Percentiles rank a stretch among this genome's conserved stretches.
phyloP scores from a whole-genome alignment of 2,888 invertebrate species.

The Autographa pulchrina region DNA sequence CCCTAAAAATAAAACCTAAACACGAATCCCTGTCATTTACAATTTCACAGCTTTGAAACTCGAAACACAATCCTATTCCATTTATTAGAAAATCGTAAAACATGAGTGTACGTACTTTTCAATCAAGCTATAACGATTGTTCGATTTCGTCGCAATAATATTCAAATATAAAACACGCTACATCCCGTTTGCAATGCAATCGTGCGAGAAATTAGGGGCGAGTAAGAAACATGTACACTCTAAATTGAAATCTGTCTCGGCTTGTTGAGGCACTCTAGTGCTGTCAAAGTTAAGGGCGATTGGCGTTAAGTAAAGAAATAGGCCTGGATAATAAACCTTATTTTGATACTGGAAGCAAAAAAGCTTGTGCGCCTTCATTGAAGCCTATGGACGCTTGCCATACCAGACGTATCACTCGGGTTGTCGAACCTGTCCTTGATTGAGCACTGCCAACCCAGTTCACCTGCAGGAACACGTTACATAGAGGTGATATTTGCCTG shows the following conservation, averaged over 20 bases:
- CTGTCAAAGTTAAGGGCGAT: conserved; percentile 37
- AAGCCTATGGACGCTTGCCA: too few relatives aligned
- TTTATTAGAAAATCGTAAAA: conserved; percentile 10
- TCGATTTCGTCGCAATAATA: conserved; percentile 59
- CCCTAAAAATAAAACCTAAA: too few relatives aligned
- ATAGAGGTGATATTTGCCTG: too few relatives aligned
- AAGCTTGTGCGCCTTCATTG: too few relatives aligned
- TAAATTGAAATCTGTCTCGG: conserved; percentile 77
- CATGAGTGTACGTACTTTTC: conserved; percentile 14
- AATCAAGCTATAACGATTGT: conserved; percentile 25
- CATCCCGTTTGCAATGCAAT: conserved; percentile 71
- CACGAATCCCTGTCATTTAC: neutral
- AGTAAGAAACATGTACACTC: conserved; percentile 74
- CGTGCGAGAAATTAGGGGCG: conserved; percentile 75
- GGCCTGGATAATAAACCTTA: neutral
- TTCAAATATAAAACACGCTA: conserved; percentile 62
- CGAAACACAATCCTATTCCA: neutral
- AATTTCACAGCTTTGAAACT: too few relatives aligned
- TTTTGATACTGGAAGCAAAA: too few relatives aligned
- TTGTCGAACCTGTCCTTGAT: too few relatives aligned
- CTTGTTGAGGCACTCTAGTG: conserved; percentile 59
- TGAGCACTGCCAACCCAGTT: too few relatives aligned
- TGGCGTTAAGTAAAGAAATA: conserved; percentile 27
- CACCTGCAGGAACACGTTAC: too few relatives aligned
- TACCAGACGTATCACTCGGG: too few relatives aligned